These are phyloP conservation scores for Drosophila willistoni DNA, from an alignment of 1,140 invertebrate species.

Conservation along the genomic window DNA sequence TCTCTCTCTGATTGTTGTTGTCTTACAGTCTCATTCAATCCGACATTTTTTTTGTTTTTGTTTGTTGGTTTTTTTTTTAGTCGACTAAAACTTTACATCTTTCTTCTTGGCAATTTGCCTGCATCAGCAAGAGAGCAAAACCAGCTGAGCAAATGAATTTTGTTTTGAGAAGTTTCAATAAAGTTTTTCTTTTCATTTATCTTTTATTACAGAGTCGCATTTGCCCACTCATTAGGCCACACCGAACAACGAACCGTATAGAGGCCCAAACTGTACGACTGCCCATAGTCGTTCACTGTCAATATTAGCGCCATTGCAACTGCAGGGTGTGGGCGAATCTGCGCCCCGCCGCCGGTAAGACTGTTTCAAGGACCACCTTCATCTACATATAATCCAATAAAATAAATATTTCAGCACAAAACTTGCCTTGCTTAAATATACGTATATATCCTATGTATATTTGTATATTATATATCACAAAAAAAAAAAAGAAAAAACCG, in stretches of 20 bases:
- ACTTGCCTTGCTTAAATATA: slow-evolving; percentile 7
- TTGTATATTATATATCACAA: not conserved
- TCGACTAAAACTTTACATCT: slow-evolving; percentile 18
- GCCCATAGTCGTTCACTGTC: slow-evolving; percentile 67
- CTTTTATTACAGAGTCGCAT: slow-evolving; percentile 41
- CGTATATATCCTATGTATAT: slow-evolving; percentile 1
- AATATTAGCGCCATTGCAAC: slow-evolving; percentile 83
- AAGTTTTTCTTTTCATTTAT: slow-evolving; percentile 2
- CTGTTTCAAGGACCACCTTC: slow-evolving; percentile 34
- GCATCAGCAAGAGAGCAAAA: not conserved
- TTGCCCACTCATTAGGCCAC: not conserved
- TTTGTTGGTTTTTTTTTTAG: slow-evolving; percentile 34
- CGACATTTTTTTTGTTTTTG: slow-evolving; percentile 1
- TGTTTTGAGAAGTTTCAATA: slow-evolving; percentile 38
- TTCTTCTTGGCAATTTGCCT: slow-evolving; percentile 24
- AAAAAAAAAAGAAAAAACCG: not conserved
- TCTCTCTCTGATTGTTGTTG: not conserved
- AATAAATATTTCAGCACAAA: slow-evolving; percentile 12
- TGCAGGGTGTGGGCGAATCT: slow-evolving; percentile 83
- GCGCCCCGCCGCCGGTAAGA: slow-evolving; percentile 83
- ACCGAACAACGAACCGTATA: slow-evolving; percentile 23
- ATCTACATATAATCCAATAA: slow-evolving; percentile 4
- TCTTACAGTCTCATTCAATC: not conserved
- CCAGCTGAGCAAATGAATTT: slow-evolving; percentile 26
- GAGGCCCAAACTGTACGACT: slow-evolving; percentile 64